phyloP scores from a whole-genome alignment of 2,797 vertebrate species.

The Brachyrhaphis roseni region DNA sequence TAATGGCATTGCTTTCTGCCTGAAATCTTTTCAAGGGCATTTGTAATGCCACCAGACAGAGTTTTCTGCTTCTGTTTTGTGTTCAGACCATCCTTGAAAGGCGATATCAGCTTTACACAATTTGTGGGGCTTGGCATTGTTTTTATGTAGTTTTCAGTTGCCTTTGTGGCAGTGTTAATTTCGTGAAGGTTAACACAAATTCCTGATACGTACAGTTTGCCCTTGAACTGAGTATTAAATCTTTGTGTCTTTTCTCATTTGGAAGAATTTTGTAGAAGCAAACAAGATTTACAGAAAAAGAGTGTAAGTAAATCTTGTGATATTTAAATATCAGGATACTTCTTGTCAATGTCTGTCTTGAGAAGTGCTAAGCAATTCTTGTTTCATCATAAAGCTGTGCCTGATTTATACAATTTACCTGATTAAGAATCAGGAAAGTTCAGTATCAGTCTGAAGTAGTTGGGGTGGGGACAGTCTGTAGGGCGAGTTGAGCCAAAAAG shows the following conservation, averaged over 20 bases:
- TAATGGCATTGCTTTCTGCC: slow-evolving; percentile 23
- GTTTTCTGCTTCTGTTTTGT: slow-evolving; percentile 20
- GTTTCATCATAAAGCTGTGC: neutral
- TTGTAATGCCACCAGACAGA: slow-evolving; percentile 3
- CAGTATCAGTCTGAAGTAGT: neutral
- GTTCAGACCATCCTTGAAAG: slow-evolving; percentile 20
- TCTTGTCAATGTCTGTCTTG: neutral
- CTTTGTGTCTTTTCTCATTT: neutral
- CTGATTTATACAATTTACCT: neutral
- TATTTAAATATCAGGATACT: neutral
- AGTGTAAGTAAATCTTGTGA: neutral
- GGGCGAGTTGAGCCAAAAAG: neutral
- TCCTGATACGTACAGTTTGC: slow-evolving; percentile 1
- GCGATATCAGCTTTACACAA: neutral
- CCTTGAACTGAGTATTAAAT: slow-evolving; percentile 9
- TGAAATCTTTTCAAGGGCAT: slow-evolving; percentile 1
- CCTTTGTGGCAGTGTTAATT: slow-evolving; percentile 17
- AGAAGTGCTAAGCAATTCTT: neutral
- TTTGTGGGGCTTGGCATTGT: slow-evolving; percentile 12
- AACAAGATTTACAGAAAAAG: slow-evolving; percentile 6
- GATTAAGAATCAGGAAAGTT: neutral
- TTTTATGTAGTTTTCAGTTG: slow-evolving; percentile 21
- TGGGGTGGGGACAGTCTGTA: neutral
- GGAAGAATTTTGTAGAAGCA: slow-evolving; percentile 19
- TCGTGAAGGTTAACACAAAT: slow-evolving; percentile 26